Evolutionary conservation across 1,140 invertebrate species (phyloP).

Genomic region (Drosophila sp.): DNA sequence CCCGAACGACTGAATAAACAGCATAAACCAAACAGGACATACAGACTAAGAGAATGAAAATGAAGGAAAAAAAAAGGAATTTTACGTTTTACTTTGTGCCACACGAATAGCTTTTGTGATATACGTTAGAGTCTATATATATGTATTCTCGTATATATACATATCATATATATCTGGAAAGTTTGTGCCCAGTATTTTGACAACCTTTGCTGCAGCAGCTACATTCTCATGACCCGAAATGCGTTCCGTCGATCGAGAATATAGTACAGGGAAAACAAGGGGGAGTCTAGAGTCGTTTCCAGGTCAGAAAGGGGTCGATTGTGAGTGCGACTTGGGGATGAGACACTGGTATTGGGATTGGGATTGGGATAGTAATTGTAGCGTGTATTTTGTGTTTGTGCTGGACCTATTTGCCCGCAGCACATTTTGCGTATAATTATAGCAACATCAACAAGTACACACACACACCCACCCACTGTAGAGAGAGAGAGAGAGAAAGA

Average conservation of each 20-base stretch:
- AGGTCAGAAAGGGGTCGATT: constrained; percentile 16
- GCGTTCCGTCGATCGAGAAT: constrained; percentile 43
- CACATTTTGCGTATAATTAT: constrained; percentile 72
- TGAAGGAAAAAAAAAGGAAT: constrained; percentile 61
- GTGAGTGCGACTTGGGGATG: neutral
- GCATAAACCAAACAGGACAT: constrained; percentile 59
- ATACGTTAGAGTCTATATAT: constrained; percentile 8
- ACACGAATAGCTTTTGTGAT: constrained; percentile 33
- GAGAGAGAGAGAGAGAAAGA: neutral
- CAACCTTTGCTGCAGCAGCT: constrained; percentile 58
- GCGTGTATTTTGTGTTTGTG: constrained; percentile 35
- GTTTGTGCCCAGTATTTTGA: constrained; percentile 63
- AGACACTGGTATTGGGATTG: neutral
- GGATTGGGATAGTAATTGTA: constrained; percentile 18
- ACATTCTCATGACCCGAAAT: constrained; percentile 43
- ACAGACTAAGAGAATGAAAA: neutral
- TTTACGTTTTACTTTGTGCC: constrained; percentile 63
- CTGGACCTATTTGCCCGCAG: constrained; percentile 56
- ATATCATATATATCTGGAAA: too few species aligned
- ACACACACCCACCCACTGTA: neutral
- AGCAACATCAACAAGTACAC: constrained; percentile 67
- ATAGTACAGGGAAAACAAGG: constrained; percentile 18
- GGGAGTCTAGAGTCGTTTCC: constrained; percentile 1
- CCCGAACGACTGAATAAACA: constrained; percentile 76
- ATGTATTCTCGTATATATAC: too few species aligned